phyloP scores from a whole-genome alignment of 2,888 invertebrate genomes.

The Netelia melanura region DNA sequence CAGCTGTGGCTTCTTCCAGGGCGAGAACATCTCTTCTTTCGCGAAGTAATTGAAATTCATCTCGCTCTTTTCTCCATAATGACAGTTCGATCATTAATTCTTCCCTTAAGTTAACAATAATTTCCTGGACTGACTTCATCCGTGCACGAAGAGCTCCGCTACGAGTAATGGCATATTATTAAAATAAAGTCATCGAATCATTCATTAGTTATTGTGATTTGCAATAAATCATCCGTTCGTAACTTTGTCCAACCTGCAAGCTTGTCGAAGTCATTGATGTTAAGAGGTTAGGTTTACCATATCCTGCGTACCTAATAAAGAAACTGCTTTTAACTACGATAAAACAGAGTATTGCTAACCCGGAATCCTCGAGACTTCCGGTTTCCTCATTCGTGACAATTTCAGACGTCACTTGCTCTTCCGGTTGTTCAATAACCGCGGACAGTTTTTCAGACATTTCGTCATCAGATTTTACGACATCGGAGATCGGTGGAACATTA shows the following conservation, averaged over 20 bases:
- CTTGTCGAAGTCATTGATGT: too few relatives aligned
- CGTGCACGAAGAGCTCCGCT: slow-evolving; percentile 77
- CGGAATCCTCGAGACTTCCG: not conserved
- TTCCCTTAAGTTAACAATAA: slow-evolving; percentile 77
- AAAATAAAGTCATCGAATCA: not conserved
- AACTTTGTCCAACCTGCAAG: too few relatives aligned
- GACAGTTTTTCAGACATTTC: slow-evolving; percentile 73
- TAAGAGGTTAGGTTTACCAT: too few relatives aligned
- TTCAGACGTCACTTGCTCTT: slow-evolving; percentile 62
- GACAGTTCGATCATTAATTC: slow-evolving; percentile 79
- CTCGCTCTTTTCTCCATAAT: slow-evolving; percentile 82
- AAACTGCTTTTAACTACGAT: not conserved
- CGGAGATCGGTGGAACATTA: slow-evolving; percentile 57
- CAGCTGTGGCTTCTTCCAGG: slow-evolving; percentile 76
- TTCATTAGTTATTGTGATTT: not conserved
- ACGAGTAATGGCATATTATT: not conserved
- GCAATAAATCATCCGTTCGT: too few relatives aligned
- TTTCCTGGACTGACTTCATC: slow-evolving; percentile 76
- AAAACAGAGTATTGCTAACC: not conserved
- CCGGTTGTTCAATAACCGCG: slow-evolving; percentile 73
- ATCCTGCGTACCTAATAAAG: not conserved
- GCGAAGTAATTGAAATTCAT: slow-evolving; percentile 75
- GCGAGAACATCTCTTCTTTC: slow-evolving; percentile 72
- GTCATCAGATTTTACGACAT: slow-evolving; percentile 67
- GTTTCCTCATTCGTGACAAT: slow-evolving; percentile 11